Percentiles rank a stretch among this genome's conserved stretches.
phyloP scores from a whole-genome alignment of 2,113 vertebrate species.

The Microcebus ravelobensis region DNA sequence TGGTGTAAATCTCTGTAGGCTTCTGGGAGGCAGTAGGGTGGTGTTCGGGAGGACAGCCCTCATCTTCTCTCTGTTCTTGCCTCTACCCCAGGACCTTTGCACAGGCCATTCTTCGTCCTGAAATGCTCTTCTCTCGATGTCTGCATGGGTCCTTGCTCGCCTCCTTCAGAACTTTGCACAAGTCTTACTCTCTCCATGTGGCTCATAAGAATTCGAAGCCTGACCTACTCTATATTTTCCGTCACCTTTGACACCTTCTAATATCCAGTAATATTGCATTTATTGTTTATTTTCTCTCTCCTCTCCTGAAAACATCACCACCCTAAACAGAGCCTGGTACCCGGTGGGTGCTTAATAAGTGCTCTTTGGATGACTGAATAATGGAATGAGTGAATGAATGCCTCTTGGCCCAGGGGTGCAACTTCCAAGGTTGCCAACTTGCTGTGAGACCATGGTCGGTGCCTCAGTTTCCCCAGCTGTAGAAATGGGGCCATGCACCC shows the following conservation, averaged over 20 bases:
- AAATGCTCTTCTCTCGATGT: no score
- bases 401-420: neutral
- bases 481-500: neutral
- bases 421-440: neutral
- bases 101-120: neutral
- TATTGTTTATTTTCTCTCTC: neutral
- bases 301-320: neutral
- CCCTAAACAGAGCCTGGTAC: neutral
- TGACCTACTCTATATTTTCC: neutral
- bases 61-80: fast-evolving
- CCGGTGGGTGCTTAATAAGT: neutral
- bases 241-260: neutral
- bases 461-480: neutral
- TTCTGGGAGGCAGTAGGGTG: neutral
- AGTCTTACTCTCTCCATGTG: neutral
- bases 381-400: neutral
- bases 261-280: neutral
- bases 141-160: no score
- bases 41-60: neutral
- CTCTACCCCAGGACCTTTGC: neutral
- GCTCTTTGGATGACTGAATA: neutral
- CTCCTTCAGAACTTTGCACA: neutral
- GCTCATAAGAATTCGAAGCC: neutral
- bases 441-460: neutral
- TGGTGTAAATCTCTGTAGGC: neutral